Base-by-base conservation (phyloP, 2,113 vertebrate species). In the Pelecanoides urinatrix region DNA sequence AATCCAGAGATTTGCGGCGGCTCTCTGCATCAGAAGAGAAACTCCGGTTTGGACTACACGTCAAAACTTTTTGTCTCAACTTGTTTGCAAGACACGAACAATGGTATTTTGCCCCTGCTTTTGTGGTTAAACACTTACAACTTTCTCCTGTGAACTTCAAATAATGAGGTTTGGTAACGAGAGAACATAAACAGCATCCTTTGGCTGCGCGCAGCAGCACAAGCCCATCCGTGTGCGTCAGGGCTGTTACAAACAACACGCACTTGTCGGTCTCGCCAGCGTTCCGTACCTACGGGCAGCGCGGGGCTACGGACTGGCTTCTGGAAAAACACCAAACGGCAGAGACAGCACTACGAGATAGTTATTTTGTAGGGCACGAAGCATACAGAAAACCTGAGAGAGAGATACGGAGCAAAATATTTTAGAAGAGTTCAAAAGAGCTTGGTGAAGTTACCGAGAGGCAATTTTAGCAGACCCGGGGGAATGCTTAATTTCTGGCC, bases 401-500 rank as follows among this genome's bases (percentile, higher is more conserved):
- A 16, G 58, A 59, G 44, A 68, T 1, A 36, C 0, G 23, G 14
- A 53, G 34, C 14, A 40, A 87, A 85, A 50, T 42, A 76, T 45
- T 80, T 68, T 4, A 27, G 49, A 38, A 34, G 36, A 36, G 30
- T 63, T 86, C 49, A 25, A 81, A 68, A 61, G n/a, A 47, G 15
- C 29, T 42, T 55, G 40, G 58, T 34, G 47, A 92, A 79, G 38
- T 68, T 71, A 81, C 30, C 5, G 4, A 90, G 50, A 75, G 42
- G 58, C 72, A 72, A 49, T 92, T 94, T 80, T 10, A 88, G 75
- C 67, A 86, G 86, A 77, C 63, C 32, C 65, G 30, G 10, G 75
- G 83, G 66, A 75, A 85, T 70, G 81, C 55, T 90, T 73, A 10
- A 79, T 47, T 95, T 89, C 91, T 70, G 84, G 70, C 86, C 94